Evolutionary conservation across 2,113 vertebrate species (phyloP), one percentile per base, ranked within the genome.

Genomic region (Kobus ellipsiprymnus): DNA sequence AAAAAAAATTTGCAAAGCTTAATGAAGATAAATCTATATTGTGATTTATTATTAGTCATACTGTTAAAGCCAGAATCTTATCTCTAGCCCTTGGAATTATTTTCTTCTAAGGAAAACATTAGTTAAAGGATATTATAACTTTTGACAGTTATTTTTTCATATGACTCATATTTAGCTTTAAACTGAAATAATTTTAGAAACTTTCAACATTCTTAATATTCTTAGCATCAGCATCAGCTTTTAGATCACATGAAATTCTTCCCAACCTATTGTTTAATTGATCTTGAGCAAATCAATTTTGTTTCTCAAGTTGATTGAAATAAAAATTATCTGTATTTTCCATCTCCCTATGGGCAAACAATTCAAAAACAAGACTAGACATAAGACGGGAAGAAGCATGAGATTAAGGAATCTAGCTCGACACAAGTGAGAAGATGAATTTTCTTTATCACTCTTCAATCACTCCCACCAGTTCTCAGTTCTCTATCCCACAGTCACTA

Each of bases 41-140:
- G 74, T 96, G 9, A 64, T 88, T 98, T 98, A 83, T 77, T 36
- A 92, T 57, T 93, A 87, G 29, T 59, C 95, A 84, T 92, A 88
- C 0, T 19, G 78, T 95, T 30, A 94, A 97, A 95, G 21, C 17
- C 7, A 85, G 54, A 85, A 54, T 78, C 5, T 88, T 95, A 91
- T 93, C 93, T 97, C 44, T 92, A 92, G 17, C 7, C 44, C 80
- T 87, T 95, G 62, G 46, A 90, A 64, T 95, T 82, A 21, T 40
- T 50, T 48, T 52, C 36, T 77, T 60, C 90, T 54, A 88, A 90
- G 9, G n/a, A 97, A 91, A 97, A 86, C 67, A 90, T 67, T 71
- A 87, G 48, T 83, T 46, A 10, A 84, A 83, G 6, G 11, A 13
- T 46, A 94, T 90, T 67, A 84, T 15, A 96, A 74, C 13, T 77